Percentiles rank a stretch among this genome's conserved stretches.
These are phyloP conservation scores for Labia minor DNA, from an alignment of 2,888 invertebrate species.

Conservation along the genomic window DNA sequence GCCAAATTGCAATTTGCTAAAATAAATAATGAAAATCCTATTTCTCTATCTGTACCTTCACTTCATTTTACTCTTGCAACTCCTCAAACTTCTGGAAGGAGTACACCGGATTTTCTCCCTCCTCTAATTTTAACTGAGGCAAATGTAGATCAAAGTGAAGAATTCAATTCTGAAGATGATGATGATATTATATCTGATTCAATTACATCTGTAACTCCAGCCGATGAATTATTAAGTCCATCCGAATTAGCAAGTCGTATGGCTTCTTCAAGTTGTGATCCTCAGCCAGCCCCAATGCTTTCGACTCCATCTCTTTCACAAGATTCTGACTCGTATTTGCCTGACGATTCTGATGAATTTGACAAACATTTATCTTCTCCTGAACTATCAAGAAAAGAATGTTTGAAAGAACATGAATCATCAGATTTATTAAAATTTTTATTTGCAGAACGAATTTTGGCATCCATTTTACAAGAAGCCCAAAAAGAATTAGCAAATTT, in stretches of 20 bases:
- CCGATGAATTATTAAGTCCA: not conserved
- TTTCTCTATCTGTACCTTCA: constrained; percentile 19
- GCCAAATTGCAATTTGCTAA: not conserved
- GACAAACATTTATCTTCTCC: not conserved
- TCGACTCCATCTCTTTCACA: not conserved
- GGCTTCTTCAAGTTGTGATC: not conserved
- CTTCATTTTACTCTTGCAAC: constrained; percentile 23
- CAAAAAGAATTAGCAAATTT: not conserved
- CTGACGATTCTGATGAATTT: not conserved
- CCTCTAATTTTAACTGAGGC: not conserved
- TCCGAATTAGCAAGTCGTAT: not conserved
- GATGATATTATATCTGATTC: not conserved
- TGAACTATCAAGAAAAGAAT: not conserved
- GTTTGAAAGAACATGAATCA: not conserved
- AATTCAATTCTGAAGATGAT: not conserved
- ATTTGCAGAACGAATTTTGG: not conserved
- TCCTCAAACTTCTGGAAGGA: constrained; percentile 22
- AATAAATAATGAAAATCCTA: not conserved
- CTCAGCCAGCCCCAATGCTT: not conserved
- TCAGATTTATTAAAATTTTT: not conserved
- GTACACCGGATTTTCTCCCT: constrained; percentile 19
- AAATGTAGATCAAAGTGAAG: constrained; percentile 2
- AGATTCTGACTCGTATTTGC: not conserved
- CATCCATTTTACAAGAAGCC: not conserved
- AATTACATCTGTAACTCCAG: not conserved